Conservation (phyloP, 1,140 invertebrate species). For the Brachionus rotundiformis region DNA sequence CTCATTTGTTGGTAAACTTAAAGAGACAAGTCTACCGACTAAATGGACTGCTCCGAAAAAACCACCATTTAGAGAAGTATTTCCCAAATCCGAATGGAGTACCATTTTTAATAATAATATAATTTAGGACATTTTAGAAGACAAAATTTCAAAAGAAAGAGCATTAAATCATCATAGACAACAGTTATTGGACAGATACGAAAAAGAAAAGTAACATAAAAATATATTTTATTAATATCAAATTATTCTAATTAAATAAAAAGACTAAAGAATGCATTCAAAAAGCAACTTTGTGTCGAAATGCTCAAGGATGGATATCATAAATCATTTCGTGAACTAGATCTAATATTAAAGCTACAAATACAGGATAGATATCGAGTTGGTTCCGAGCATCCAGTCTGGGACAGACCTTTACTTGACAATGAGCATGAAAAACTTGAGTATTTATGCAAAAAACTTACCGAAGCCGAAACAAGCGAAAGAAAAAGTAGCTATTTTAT, state of each 20-base stretch:
- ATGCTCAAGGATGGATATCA: slow-evolving; percentile 50
- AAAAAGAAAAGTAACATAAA: slow-evolving; percentile 40
- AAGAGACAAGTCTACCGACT: background rate
- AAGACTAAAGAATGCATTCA: slow-evolving; percentile 39
- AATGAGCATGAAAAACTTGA: slow-evolving; percentile 42
- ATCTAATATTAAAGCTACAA: slow-evolving; percentile 36
- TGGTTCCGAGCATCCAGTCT: slow-evolving; percentile 44
- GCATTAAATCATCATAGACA: slow-evolving; percentile 31
- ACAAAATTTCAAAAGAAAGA: slow-evolving; percentile 30
- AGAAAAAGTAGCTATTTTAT: background rate
- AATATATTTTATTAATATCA: background rate
- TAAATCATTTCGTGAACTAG: slow-evolving; percentile 46
- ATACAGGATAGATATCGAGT: slow-evolving; percentile 35
- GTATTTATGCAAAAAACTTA: slow-evolving; percentile 46
- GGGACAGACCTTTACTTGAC: slow-evolving; percentile 36
- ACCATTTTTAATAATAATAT: background rate
- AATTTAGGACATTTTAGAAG: slow-evolving; percentile 18
- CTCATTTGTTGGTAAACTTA: background rate
- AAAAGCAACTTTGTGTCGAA: slow-evolving; percentile 41
- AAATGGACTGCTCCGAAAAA: slow-evolving; percentile 39
- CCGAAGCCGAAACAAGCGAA: slow-evolving; percentile 32
- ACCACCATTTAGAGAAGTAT: slow-evolving; percentile 46
- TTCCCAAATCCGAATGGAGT: background rate
- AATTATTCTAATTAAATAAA: background rate
- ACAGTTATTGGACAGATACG: slow-evolving; percentile 9